Evolutionary conservation across 2,888 invertebrate species (phyloP).

Genomic region (Amphipyra tragopoginis): DNA sequence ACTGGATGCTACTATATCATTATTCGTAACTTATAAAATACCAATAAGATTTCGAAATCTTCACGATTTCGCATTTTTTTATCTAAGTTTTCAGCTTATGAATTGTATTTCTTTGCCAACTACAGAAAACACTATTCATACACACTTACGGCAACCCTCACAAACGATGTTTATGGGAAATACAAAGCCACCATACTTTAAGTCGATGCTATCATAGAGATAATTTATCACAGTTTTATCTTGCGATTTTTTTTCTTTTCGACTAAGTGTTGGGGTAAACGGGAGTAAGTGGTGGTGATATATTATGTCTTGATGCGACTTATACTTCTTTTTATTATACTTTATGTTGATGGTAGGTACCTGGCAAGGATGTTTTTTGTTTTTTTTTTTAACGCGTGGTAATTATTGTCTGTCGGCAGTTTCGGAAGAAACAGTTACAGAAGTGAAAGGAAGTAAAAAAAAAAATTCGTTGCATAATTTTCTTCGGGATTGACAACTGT

Average conservation of each 20-base stretch:
- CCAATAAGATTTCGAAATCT: too few relatives aligned
- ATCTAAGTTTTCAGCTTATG: background rate
- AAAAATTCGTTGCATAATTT: too few relatives aligned
- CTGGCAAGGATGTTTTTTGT: too few relatives aligned
- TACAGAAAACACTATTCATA: background rate
- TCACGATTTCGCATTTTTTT: too few relatives aligned
- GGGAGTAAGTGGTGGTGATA: constrained; percentile 64
- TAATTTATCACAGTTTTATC: constrained; percentile 86
- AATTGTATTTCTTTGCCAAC: too few relatives aligned
- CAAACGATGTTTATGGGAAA: constrained; percentile 55
- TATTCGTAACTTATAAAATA: too few relatives aligned
- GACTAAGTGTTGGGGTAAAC: constrained; percentile 68
- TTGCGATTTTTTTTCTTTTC: constrained; percentile 65
- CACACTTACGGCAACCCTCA: constrained; percentile 34
- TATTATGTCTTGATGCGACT: constrained; percentile 57
- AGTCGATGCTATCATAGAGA: constrained; percentile 77
- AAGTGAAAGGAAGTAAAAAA: too few relatives aligned
- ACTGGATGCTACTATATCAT: too few relatives aligned
- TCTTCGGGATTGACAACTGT: too few relatives aligned
- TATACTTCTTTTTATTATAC: constrained; percentile 37
- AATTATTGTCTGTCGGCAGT: too few relatives aligned
- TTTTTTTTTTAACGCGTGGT: too few relatives aligned
- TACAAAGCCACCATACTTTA: constrained; percentile 74
- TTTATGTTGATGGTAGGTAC: constrained; percentile 1
- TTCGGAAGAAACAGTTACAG: too few relatives aligned